phyloP scores from a whole-genome alignment of 1,140 invertebrate genomes.

The Papilio machaon region DNA sequence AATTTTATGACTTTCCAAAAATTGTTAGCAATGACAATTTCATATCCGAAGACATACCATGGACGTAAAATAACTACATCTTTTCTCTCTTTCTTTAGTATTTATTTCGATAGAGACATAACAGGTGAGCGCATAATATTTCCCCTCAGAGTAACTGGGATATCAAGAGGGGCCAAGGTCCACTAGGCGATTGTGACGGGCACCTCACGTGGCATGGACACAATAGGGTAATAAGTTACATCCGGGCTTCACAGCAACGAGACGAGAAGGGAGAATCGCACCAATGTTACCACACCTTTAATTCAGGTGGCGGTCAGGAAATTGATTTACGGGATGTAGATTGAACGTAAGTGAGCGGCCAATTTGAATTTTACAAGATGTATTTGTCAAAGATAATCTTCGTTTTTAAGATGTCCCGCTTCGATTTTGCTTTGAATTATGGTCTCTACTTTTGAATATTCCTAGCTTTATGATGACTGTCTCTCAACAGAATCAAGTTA shows the following conservation, averaged over 20 bases:
- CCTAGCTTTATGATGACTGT: too few relatives aligned
- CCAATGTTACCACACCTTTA: slow-evolving; percentile 25
- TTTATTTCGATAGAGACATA: background rate
- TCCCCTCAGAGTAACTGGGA: slow-evolving; percentile 28
- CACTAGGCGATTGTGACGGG: slow-evolving; percentile 30
- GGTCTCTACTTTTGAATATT: too few relatives aligned
- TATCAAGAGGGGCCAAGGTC: slow-evolving; percentile 6
- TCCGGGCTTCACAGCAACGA: slow-evolving; percentile 12
- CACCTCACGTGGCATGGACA: slow-evolving; percentile 35
- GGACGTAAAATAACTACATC: background rate
- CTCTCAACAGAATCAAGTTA: too few relatives aligned
- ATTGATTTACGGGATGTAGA: slow-evolving; percentile 15
- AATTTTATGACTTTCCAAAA: too few relatives aligned
- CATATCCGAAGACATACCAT: too few relatives aligned
- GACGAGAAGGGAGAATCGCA: background rate
- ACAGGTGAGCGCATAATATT: background rate
- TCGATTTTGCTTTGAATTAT: too few relatives aligned
- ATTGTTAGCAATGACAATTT: too few relatives aligned
- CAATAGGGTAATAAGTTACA: slow-evolving; percentile 37
- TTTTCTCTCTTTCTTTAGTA: background rate
- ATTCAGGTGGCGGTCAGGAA: slow-evolving; percentile 25
- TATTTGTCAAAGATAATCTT: background rate
- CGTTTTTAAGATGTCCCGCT: background rate
- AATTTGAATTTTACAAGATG: background rate
- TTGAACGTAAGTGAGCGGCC: background rate